Evolutionary conservation across 2,797 vertebrate species (phyloP).

Genomic region (Clarias laeviceps): DNA sequence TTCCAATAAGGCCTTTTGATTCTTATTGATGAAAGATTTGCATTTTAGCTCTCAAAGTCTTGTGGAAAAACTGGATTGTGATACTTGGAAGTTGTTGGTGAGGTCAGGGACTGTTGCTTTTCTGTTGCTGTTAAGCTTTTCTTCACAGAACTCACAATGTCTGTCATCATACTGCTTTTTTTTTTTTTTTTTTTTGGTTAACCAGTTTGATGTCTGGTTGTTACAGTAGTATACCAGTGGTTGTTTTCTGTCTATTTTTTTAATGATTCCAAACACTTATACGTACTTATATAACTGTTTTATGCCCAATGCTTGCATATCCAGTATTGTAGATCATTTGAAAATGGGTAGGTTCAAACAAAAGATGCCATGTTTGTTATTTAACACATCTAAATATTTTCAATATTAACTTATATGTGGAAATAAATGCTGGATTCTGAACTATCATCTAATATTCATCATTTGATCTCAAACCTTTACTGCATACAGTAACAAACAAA

Average conservation of each 20-base stretch:
- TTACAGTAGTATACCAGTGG: neutral
- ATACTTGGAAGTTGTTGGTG: neutral
- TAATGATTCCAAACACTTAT: neutral
- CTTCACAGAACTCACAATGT: neutral
- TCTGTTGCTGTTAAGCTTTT: neutral
- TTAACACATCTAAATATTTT: neutral
- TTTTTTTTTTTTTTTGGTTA: neutral
- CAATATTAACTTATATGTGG: neutral
- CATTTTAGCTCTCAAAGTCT: neutral
- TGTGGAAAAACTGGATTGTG: neutral
- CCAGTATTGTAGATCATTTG: neutral
- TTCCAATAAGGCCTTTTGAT: neutral
- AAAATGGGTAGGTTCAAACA: neutral
- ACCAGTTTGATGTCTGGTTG: neutral
- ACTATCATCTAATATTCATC: neutral
- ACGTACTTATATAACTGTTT: neutral
- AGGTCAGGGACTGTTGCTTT: neutral
- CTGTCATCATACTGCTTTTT: neutral
- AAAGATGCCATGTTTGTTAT: neutral
- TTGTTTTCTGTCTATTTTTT: neutral
- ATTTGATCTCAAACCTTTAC: neutral
- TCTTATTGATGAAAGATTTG: neutral
- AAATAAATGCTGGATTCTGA: neutral
- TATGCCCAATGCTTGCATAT: neutral
- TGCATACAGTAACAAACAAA: neutral